Evolutionary conservation across 2,888 invertebrate genomes (phyloP), one percentile per base, ranked within the genome.

Genomic region (Nemurella pictetii): DNA sequence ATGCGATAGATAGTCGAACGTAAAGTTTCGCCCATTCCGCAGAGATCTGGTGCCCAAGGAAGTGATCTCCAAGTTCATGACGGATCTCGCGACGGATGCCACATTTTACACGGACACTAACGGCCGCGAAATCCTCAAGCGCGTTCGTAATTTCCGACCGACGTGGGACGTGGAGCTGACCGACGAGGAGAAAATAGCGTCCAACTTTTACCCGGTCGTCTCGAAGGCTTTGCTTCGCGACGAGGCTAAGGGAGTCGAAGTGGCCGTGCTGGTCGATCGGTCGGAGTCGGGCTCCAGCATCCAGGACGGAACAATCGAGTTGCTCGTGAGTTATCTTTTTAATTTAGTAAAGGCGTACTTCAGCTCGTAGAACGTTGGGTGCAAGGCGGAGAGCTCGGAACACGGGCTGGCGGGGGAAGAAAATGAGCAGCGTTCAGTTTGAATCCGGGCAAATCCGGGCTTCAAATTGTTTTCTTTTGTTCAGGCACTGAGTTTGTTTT

Each of bases 51-150:
- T 92, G 0, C 95, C 95, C 0, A 94, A 94, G 88, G 96, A 96
- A 89, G 92, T 96, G 0, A 93, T 96, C 7, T 93, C 92, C 3
- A 90, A 93, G 25, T 95, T 94, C 89, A 90, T 91, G 0, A 92
- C 93, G 0, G 91, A 93, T 87, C 88, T 95, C 80, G 89, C 90
- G 27, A 93, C 91, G 28, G 90, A 90, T 7, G 91, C 92, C 0
- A 89, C 89, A 0, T 96, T 96, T 90, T 95, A 92, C 90, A 96
- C 96, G 0, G 96, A 96, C 90, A 93, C 95, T 7, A 96, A 96
- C 89, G 95, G 95, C 0, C 90, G 96, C 20, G 94, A 95, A 89
- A 92, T 94, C 90, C 90, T 95, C 86, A 91, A 92, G 88, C 89
- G 95, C 86, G 90, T 90, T 15, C 91, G 93, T 85, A 91, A 93